Base-by-base conservation (phyloP, 2,797 vertebrate species). In the Perodicticus potto region DNA sequence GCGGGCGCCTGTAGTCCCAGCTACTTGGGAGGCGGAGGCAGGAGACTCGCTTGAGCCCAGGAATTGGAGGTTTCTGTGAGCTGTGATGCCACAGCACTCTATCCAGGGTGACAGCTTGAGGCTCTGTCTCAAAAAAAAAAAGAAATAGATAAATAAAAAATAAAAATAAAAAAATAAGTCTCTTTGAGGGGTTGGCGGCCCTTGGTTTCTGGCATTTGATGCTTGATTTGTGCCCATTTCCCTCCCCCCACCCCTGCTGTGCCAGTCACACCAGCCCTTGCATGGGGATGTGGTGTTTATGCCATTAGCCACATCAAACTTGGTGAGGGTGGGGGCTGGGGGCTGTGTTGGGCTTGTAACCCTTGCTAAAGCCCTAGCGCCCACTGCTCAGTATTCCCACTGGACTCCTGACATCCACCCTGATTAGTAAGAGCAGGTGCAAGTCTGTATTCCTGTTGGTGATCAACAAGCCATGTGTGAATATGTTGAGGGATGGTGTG, bases 171-270 rank as follows among this genome's bases (percentile, higher is more conserved):
- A 40, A 40, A 40, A 40, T 40, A 40, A 3, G 40, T 40, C 40
- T 40, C 40, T 40, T 40, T 40, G 40, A 94, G 85, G 87, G 86
- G 92, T 65, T 8, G 86, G 87, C 0, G 11, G 82, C 73, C 53
- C 63, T 93, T 86, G 80, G 93, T 94, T 69, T 88, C 91, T 92
- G 94, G 93, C 89, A 93, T 88, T 91, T 82, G 89, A 93, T 67
- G 63, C 32, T 22, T 86, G 67, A 83, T 95, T 95, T 87, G 63
- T 77, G 91, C 72, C 80, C 65, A 76, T 34, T 70, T 55, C 83
- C 80, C 27, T 37, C 72, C 55, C 49, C 49, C 49, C 49, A 53
- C 14, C 49, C 49, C 49, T 53, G 80, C 83, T 86, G 61, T 89
- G 89, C 84, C 84, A 82, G 49, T 59, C 73, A 86, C 49, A 69